Evolutionary conservation across 2,888 invertebrate genomes (phyloP).

Genomic region (Sylvicola cinctus): DNA sequence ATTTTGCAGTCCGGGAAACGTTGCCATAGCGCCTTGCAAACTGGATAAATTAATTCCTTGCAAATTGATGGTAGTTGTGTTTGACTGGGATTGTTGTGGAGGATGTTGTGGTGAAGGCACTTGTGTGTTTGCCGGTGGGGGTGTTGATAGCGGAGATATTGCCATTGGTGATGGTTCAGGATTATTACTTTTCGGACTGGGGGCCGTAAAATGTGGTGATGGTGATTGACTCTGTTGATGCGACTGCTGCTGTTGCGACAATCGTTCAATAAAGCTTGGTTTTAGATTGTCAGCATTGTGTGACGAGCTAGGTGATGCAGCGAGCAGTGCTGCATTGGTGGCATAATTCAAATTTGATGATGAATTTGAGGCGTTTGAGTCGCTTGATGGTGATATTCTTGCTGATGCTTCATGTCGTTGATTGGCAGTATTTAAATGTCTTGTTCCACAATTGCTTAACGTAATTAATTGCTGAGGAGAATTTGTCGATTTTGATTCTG

Average conservation of each 20-base stretch:
- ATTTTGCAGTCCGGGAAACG: conserved; percentile 49
- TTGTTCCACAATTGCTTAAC: conserved; percentile 3
- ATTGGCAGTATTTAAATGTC: conserved; percentile 6
- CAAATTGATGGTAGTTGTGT: conserved; percentile 31
- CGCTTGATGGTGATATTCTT: conserved; percentile 22
- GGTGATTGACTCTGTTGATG: conserved; percentile 1
- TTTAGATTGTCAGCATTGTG: conserved; percentile 12
- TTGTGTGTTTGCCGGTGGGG: conserved; percentile 19
- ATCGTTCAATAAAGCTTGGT: neutral
- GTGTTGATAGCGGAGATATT: conserved; percentile 38
- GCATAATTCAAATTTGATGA: conserved; percentile 29
- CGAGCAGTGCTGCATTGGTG: conserved; percentile 33
- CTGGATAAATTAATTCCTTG: conserved; percentile 55
- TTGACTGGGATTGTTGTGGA: conserved; percentile 19
- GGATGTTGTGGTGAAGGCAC: conserved; percentile 14
- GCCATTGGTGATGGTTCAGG: conserved; percentile 21
- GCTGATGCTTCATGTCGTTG: conserved; percentile 27
- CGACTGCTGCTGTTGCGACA: neutral
- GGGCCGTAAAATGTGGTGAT: conserved; percentile 5
- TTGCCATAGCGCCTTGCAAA: conserved; percentile 33
- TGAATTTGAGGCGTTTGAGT: conserved; percentile 23
- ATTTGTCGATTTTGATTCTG: conserved; percentile 8
- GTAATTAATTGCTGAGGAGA: conserved; percentile 2
- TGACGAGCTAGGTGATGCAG: conserved; percentile 24
- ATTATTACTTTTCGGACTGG: conserved; percentile 7